A percentile compares a stretch with the other conserved stretches of the same genome.
Conservation (phyloP, 2,888 invertebrate species). For the Nymphalis polychloros region DNA sequence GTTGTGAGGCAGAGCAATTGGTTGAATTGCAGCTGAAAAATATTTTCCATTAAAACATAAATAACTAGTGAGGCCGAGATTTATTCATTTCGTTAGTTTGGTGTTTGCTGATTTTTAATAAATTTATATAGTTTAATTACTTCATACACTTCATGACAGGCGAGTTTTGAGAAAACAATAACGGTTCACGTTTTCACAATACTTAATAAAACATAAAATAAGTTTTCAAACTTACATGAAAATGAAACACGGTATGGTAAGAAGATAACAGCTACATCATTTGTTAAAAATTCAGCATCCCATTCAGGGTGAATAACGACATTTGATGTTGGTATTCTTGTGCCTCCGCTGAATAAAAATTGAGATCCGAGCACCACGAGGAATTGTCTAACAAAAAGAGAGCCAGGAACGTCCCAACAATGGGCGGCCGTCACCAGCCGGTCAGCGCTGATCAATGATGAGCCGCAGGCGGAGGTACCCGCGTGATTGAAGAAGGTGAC, state of each 20-base stretch:
- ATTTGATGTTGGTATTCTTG: conserved; percentile 9
- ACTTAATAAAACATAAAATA: not conserved
- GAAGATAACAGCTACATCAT: conserved; percentile 25
- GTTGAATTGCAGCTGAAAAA: conserved; percentile 19
- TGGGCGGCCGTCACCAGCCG: conserved; percentile 29
- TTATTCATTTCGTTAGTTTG: no score
- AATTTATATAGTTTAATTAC: no score
- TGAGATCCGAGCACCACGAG: conserved; percentile 26
- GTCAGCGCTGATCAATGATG: conserved; percentile 6
- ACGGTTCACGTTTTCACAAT: no score
- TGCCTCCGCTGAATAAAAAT: conserved; percentile 27
- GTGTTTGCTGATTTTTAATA: no score
- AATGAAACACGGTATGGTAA: not conserved
- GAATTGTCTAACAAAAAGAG: conserved; percentile 1
- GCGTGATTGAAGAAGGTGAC: conserved; percentile 17
- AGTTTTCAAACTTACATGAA: conserved; percentile 12
- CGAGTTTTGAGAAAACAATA: no score
- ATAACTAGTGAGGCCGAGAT: not conserved
- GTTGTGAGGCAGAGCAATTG: conserved; percentile 17
- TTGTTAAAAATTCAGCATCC: conserved; percentile 4
- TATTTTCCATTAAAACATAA: not conserved
- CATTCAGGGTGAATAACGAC: conserved; percentile 24
- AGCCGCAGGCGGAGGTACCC: conserved; percentile 22
- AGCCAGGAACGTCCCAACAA: conserved; percentile 22
- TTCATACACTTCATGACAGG: no score